Percentiles rank a stretch among this genome's conserved stretches.
Evolutionary conservation across 2,797 vertebrate genomes (phyloP).

Genomic region (Orientallactaga sibirica): DNA sequence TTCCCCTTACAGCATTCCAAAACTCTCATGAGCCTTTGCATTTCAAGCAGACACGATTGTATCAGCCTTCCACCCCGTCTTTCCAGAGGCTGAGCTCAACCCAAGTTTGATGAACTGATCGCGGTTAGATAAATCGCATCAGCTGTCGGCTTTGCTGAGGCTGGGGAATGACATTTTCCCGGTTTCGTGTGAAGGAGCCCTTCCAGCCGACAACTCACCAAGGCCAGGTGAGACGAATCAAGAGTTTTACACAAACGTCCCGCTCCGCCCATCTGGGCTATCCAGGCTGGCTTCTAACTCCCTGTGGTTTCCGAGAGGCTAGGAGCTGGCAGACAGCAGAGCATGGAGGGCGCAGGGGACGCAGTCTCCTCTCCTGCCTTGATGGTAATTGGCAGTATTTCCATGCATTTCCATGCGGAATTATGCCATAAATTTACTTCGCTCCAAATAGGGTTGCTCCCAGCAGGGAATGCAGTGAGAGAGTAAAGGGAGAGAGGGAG

Average conservation of each 20-base stretch:
- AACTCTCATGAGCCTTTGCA: conserved; percentile 88
- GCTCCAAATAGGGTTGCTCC: conserved; percentile 77
- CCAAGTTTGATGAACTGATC: conserved; percentile 90
- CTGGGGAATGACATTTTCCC: conserved; percentile 87
- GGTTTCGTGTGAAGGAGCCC: conserved; percentile 77
- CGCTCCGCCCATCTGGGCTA: conserved; percentile 74
- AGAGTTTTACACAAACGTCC: conserved; percentile 85
- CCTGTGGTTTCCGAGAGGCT: conserved; percentile 78
- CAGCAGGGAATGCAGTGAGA: conserved; percentile 64
- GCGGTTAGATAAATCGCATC: conserved; percentile 88
- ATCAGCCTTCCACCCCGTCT: conserved; percentile 82
- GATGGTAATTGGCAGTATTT: conserved; percentile 89
- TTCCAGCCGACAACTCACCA: conserved; percentile 75
- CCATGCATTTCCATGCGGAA: conserved; percentile 87
- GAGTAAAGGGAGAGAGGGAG: neutral
- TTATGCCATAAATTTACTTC: conserved; percentile 88
- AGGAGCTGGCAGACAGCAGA: conserved; percentile 70
- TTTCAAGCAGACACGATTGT: conserved; percentile 87
- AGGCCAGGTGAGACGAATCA: conserved; percentile 87
- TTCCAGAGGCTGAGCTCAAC: conserved; percentile 86
- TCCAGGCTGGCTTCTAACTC: conserved; percentile 80
- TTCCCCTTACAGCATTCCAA: conserved; percentile 85
- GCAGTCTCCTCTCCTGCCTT: conserved; percentile 79
- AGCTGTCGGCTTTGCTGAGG: conserved; percentile 88
- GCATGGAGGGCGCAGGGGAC: conserved; percentile 44